A percentile compares a stretch with the other conserved stretches of the same genome.
phyloP scores from a whole-genome alignment of 1,140 invertebrate species.

The Odontomachus brunneus region DNA sequence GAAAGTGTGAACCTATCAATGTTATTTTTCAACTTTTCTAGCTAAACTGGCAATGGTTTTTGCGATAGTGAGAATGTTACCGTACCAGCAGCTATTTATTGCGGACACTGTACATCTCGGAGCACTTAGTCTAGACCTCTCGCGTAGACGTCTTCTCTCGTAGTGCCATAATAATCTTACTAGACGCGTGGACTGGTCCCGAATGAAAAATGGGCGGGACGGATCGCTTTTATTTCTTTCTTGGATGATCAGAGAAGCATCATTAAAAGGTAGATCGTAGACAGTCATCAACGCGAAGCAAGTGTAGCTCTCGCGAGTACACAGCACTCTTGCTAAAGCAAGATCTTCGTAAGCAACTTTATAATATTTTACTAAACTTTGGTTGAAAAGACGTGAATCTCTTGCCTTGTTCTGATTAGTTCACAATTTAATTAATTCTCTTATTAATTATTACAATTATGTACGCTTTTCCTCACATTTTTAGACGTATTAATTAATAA shows the following conservation, averaged over 20 bases:
- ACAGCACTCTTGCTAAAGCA: neutral
- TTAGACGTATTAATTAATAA: neutral
- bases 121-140: conserved; percentile 61
- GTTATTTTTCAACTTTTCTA: neutral
- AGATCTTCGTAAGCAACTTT: too few relatives aligned
- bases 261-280: conserved; percentile 68
- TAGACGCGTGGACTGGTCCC: conserved; percentile 65
- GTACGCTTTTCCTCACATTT: neutral
- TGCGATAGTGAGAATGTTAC: neutral
- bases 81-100: neutral
- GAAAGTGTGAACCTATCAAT: neutral
- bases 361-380: neutral
- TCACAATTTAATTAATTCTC: neutral
- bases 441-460: neutral
- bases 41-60: neutral
- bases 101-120: conserved; percentile 29
- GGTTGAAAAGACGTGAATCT: neutral
- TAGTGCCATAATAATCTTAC: conserved; percentile 69
- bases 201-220: conserved; percentile 69
- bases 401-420: neutral
- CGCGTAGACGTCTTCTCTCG: conserved; percentile 19
- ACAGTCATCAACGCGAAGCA: conserved; percentile 48
- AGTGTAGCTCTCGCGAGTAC: neutral
- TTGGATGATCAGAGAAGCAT: conserved; percentile 25
- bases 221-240: conserved; percentile 64